phyloP scores from a whole-genome alignment of 1,140 invertebrate species.

The Scaptomyza montana region DNA sequence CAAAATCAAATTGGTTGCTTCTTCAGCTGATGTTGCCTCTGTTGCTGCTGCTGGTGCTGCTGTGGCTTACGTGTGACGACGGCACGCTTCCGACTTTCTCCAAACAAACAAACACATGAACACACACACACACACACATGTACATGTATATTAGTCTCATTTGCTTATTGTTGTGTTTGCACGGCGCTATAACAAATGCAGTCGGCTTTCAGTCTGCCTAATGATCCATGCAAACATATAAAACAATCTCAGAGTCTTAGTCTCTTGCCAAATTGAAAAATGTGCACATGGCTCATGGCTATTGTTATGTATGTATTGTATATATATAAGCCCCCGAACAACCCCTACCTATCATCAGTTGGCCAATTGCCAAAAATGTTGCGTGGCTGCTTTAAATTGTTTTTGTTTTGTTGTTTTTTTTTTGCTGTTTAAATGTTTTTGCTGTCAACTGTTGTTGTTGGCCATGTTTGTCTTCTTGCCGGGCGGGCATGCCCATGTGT shows the following conservation, averaged over 20 bases:
- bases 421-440: not conserved
- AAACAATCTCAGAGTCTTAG: not conserved
- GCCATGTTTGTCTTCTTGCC: slow-evolving; percentile 11
- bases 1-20: slow-evolving; percentile 50
- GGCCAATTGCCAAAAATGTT: slow-evolving; percentile 64
- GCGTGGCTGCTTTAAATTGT: slow-evolving; percentile 15
- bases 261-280: slow-evolving; percentile 71
- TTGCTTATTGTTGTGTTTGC: slow-evolving; percentile 20
- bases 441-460: slow-evolving; percentile 50
- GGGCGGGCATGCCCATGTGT: not conserved
- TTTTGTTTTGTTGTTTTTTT: too few relatives aligned
- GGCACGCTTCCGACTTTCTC: slow-evolving; percentile 78
- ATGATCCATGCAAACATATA: slow-evolving; percentile 59
- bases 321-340: not conserved
- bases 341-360: slow-evolving; percentile 7
- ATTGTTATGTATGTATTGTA: slow-evolving; percentile 21
- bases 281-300: slow-evolving; percentile 47
- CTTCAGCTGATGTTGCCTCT: slow-evolving; percentile 48
- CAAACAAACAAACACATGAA: slow-evolving; percentile 46
- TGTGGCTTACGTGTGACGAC: slow-evolving; percentile 60
- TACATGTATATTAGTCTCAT: slow-evolving; percentile 20
- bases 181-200: slow-evolving; percentile 75
- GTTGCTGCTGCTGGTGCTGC: slow-evolving; percentile 71
- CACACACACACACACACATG: not conserved
- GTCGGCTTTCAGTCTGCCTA: slow-evolving; percentile 71